phyloP scores from a whole-genome alignment of 1,140 invertebrate genomes.

The Drosophila varians region DNA sequence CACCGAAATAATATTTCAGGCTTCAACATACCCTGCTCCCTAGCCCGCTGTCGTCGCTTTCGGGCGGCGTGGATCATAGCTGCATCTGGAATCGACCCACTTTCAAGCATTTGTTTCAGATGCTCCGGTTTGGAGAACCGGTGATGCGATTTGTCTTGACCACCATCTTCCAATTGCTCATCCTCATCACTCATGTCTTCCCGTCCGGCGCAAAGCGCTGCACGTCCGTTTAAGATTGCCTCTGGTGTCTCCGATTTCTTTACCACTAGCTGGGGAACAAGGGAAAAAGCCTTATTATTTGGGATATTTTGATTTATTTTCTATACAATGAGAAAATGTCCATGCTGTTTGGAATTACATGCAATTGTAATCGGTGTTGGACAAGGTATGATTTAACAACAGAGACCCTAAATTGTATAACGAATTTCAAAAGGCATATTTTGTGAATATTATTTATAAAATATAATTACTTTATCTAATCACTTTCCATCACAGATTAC shows the following conservation, averaged over 20 bases:
- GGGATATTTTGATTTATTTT: neutral
- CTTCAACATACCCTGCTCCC: constrained; percentile 69
- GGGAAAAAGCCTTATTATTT: constrained; percentile 20
- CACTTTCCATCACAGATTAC: constrained; percentile 14
- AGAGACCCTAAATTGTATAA: neutral
- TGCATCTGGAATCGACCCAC: constrained; percentile 97
- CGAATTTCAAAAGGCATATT: neutral
- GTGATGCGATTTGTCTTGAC: constrained; percentile 83
- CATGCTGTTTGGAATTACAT: constrained; percentile 19
- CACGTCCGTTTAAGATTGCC: constrained; percentile 90
- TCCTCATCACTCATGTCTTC: constrained; percentile 91
- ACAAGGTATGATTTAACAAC: neutral
- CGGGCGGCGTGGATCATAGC: constrained; percentile 97
- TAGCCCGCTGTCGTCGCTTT: constrained; percentile 93
- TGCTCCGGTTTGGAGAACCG: constrained; percentile 88
- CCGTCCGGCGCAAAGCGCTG: constrained; percentile 90
- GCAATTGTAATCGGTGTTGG: constrained; percentile 18
- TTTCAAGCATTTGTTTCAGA: constrained; percentile 89
- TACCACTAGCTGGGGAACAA: constrained; percentile 84
- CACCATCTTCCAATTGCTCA: constrained; percentile 84
- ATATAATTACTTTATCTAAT: neutral
- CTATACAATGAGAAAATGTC: neutral
- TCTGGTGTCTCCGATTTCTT: constrained; percentile 85
- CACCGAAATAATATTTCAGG: neutral
- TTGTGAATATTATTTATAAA: too few relatives aligned